Conservation (phyloP, 2,113 vertebrate genomes). For the Oryzias melastigma region DNA sequence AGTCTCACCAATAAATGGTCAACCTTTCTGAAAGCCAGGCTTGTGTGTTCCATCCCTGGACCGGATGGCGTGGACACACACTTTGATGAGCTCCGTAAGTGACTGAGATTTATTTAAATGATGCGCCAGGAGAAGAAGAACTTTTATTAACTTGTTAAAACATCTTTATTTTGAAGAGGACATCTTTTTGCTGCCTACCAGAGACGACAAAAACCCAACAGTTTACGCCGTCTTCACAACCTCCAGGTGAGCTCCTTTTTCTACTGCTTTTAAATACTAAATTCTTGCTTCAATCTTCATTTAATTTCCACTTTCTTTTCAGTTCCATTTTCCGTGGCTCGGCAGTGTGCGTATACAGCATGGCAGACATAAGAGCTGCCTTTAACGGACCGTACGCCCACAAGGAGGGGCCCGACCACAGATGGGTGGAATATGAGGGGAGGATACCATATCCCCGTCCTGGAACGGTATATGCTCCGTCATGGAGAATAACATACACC, state of each 20-base stretch:
- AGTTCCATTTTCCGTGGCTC: constrained; percentile 97
- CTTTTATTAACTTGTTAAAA: too few species aligned
- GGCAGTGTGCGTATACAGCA: constrained; percentile 95
- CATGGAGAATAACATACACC: background rate
- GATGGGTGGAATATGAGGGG: constrained; percentile 94
- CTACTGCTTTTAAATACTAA: too few species aligned
- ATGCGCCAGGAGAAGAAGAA: background rate
- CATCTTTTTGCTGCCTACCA: constrained; percentile 91
- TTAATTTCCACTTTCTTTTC: constrained; percentile 26
- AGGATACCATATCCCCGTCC: constrained; percentile 93
- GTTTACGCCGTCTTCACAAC: constrained; percentile 96
- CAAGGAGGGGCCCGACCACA: constrained; percentile 93
- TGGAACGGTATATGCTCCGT: constrained; percentile 79
- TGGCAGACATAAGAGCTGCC: constrained; percentile 91
- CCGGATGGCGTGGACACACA: constrained; percentile 92
- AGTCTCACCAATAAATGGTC: constrained; percentile 99
- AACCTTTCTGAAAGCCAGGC: constrained; percentile 94
- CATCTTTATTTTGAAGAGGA: constrained; percentile 81
- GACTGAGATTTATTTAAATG: constrained; percentile 2
- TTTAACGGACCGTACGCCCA: constrained; percentile 97
- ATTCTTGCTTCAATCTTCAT: too few species aligned
- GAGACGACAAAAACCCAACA: constrained; percentile 89
- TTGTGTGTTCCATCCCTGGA: constrained; percentile 93
- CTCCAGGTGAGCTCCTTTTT: constrained; percentile 81
- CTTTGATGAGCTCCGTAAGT: constrained; percentile 97